Percentiles rank a stretch among this genome's conserved stretches.
Evolutionary conservation across 2,113 vertebrate genomes (phyloP).

Genomic region (Cynopterus brachyotis): DNA sequence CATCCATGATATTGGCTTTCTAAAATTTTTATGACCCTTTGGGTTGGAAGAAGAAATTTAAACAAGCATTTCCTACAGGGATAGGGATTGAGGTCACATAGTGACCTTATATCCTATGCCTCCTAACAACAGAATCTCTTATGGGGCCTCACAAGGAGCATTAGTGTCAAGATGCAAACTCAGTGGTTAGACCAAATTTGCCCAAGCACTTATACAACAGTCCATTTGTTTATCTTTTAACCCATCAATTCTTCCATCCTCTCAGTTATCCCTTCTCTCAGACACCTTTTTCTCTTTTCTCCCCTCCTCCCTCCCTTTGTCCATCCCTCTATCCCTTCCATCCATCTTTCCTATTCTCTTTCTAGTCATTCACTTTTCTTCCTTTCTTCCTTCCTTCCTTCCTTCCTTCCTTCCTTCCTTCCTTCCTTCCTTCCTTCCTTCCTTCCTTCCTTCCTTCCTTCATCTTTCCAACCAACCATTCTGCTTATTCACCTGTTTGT

Average conservation of each 20-base stretch:
- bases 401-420: background rate
- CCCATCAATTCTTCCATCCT: background rate
- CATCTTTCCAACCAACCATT: background rate
- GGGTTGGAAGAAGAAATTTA: background rate
- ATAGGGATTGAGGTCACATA: background rate
- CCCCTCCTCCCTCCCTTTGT: background rate
- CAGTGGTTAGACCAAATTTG: background rate
- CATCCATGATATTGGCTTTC: background rate
- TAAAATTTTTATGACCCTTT: background rate
- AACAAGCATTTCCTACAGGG: background rate
- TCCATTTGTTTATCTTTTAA: background rate
- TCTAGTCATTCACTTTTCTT: background rate
- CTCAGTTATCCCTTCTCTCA: background rate
- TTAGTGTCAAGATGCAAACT: background rate
- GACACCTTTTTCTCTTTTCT: background rate
- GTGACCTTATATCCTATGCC: background rate
- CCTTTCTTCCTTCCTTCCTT: background rate
- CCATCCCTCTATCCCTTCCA: background rate
- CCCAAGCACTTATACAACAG: background rate
- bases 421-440: background rate
- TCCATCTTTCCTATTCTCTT: too few relatives aligned
- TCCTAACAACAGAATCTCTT: background rate
- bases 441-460: background rate
- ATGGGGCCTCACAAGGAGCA: background rate
- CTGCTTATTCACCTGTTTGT: background rate